Base-by-base conservation (phyloP, 92 coral and sea anemone species). In the Palythoa grandis region DNA sequence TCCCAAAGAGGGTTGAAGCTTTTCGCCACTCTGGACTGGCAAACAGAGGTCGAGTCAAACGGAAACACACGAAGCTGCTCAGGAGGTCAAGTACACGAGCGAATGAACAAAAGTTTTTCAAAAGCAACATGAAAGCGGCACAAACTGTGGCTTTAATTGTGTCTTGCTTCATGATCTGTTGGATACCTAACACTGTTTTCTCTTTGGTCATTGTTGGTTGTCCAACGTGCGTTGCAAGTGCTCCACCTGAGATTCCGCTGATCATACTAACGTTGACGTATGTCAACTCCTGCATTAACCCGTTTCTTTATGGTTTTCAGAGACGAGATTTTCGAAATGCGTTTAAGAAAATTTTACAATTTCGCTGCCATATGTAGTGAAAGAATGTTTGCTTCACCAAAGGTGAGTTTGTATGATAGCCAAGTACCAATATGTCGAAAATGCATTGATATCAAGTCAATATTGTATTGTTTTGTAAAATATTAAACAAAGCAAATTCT, bases 241-340 rank as follows among this genome's bases (percentile, higher is more conserved):
- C 12, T 1, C 74, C 74, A 2, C 29, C 1, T 6, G 85, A 80
- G 85, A 61, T 80, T 2, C 29, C 16, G 19, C 56, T 25, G 3
- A 17, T 66, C 37, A 29, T 80, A 7, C 63, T 80, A 0, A 11
- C 50, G 5, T 10, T 80, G 15, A 70, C 73, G 3, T 80, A 80
- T 19, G 74, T 53, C 5, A 80, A 67, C 61, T 66, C 74, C 2
- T 80, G 85, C 14, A 68, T 80, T 8, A 80, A 80, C 23, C 85
- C 85, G 0, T 66, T 80, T 13, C 85, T 80, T 15, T 80, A 80
- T 68, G 85, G 85, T 7, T 40, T 80, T 48, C 85, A 80, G 57
- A 80, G 85, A 53, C 61, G 85, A 65, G 85, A 80, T 67, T 80
- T 80, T 68, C 65, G 85, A 40, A 80, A 65, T 24, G 74, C 85